Evolutionary conservation across 2,113 vertebrate genomes (phyloP), one percentile per base, ranked within the genome.

Genomic region (Onychostoma macrolepis): DNA sequence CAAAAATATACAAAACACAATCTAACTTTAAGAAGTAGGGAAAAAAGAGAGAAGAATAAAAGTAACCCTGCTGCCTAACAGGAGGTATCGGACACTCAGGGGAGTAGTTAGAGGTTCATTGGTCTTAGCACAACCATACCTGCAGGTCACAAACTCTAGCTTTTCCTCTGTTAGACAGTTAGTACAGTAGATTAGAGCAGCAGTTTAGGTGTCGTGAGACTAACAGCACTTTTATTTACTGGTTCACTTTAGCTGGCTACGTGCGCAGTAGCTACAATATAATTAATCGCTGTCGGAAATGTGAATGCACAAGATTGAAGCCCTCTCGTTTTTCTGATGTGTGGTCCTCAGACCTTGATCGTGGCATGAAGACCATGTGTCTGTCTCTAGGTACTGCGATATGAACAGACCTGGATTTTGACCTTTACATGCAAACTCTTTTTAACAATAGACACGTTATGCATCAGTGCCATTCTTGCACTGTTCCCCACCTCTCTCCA

Each of bases 401-500:
- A 15, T 50, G 50, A 45, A 50, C 67, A 41, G 33, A 48, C 45
- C 45, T 48, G 12, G 45, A 48, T 48, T 48, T 48, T 53, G 17
- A 53, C 50, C 45, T 63, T 76, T 26, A 83, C 83, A 28, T 36
- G 19, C 63, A 80, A 63, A 74, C 75, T 80, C 45, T 80, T 69
- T 58, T 19, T 80, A 69, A 78, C 74, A 80, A 76, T 76, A 67
- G 82, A 75, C 74, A 41, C 11, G 75, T 75, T 76, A 50, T 67
- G 76, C 76, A 86, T 75, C 78, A 78, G 85, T 76, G 28, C 87
- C 85, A 63, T 86, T 56, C 86, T 84, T 87, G 87, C 88, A 88
- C 90, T 85, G 71, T 91, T 90, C 90, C 83, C 90, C 86, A 33
- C 38, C 36, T 85, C 74, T 17, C 75, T 78, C 77, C 21, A 21